phyloP scores from a whole-genome alignment of 2,888 invertebrate genomes.

The Pandemis corylana region DNA sequence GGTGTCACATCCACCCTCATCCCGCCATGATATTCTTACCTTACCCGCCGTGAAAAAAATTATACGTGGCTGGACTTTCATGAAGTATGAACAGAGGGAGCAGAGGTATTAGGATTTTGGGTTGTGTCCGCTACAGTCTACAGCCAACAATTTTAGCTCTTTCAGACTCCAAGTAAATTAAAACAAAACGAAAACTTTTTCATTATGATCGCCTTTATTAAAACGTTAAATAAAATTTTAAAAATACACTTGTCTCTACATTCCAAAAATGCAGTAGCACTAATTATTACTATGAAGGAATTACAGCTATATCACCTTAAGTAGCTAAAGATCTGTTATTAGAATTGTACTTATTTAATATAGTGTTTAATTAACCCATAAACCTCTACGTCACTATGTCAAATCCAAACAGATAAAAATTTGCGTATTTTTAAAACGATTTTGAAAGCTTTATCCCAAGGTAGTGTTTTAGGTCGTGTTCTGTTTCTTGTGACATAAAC shows the following conservation, averaged over 20 bases:
- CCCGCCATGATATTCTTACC: too few species aligned
- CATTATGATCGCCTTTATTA: conserved; percentile 38
- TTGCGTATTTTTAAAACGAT: neutral
- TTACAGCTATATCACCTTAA: conserved; percentile 26
- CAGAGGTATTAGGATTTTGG: too few species aligned
- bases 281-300: conserved; percentile 28
- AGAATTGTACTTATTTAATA: neutral
- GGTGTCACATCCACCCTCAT: too few species aligned
- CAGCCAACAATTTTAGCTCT: too few species aligned
- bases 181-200: neutral
- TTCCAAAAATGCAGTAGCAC: conserved; percentile 42
- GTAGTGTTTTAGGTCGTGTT: neutral
- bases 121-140: too few species aligned
- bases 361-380: neutral
- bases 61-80: too few species aligned
- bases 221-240: conserved; percentile 37
- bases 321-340: conserved; percentile 6
- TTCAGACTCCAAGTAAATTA: neutral
- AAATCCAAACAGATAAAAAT: neutral
- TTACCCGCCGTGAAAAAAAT: too few species aligned
- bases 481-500: neutral
- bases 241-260: conserved; percentile 35
- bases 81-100: too few species aligned
- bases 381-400: neutral
- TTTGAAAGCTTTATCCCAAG: neutral